Conservation (phyloP, 2,113 vertebrate species). For the Tragelaphus scriptus region DNA sequence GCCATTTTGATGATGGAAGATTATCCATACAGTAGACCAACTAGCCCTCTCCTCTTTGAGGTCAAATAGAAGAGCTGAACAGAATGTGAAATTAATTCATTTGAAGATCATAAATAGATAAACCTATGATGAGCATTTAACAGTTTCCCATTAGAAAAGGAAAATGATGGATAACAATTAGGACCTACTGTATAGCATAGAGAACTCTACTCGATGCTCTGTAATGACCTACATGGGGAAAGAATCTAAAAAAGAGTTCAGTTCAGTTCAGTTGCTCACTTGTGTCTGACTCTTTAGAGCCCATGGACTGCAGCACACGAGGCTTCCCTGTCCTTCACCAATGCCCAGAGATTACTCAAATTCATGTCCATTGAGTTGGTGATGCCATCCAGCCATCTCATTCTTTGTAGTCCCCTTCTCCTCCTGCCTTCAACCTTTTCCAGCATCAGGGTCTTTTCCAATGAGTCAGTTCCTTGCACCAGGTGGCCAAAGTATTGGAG, state of each 20-base stretch:
- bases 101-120: background rate
- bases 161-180: background rate
- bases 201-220: background rate
- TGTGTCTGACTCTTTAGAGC: background rate
- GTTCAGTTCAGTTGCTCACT: background rate
- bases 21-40: background rate
- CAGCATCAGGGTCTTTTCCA: background rate
- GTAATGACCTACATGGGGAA: background rate
- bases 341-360: background rate
- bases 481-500: background rate
- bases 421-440: background rate
- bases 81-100: background rate
- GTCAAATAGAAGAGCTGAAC: background rate
- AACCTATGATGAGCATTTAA: background rate
- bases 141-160: background rate
- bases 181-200: background rate
- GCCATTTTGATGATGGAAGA: background rate
- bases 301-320: background rate
- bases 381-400: background rate
- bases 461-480: accelerated
- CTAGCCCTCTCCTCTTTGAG: background rate
- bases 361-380: background rate
- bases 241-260: background rate
- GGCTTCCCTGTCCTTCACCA: background rate
- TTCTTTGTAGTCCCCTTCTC: background rate